These are phyloP conservation scores for Himalopsyche kuldschensis DNA, from an alignment of 2,888 invertebrate species.

Conservation along the genomic window DNA sequence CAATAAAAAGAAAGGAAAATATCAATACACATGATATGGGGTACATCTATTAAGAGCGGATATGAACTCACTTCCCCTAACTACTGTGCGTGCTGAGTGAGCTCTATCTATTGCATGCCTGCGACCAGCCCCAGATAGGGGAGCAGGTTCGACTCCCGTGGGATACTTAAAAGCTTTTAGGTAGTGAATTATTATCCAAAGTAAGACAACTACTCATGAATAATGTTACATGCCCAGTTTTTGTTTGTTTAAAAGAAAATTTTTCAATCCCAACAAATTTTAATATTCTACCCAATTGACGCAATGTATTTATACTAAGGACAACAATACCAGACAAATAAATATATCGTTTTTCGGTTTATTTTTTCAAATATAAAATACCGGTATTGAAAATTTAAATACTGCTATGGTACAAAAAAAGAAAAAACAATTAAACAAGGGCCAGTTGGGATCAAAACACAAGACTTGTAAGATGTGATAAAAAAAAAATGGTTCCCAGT, in stretches of 20 bases:
- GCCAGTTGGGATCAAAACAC: no score
- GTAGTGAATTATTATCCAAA: not conserved
- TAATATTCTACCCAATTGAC: no score
- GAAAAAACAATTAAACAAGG: no score
- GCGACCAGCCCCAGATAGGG: not conserved
- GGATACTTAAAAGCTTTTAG: constrained; percentile 12
- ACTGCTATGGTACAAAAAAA: no score
- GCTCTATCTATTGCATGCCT: constrained; percentile 6
- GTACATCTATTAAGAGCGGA: not conserved
- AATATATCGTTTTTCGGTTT: no score
- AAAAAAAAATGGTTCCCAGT: no score
- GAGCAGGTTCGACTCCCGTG: not conserved
- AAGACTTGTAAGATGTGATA: no score
- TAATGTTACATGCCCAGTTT: not conserved
- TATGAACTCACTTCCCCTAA: not conserved
- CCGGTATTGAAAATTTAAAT: no score
- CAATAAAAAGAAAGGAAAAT: not conserved
- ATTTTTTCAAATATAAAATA: no score
- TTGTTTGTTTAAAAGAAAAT: not conserved
- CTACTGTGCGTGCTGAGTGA: not conserved
- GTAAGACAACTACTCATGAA: not conserved
- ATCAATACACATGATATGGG: not conserved
- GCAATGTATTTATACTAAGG: no score
- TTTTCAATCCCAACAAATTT: not conserved
- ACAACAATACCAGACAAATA: no score